phyloP scores from a whole-genome alignment of 1,140 invertebrate genomes.

The Musca vetustissima region DNA sequence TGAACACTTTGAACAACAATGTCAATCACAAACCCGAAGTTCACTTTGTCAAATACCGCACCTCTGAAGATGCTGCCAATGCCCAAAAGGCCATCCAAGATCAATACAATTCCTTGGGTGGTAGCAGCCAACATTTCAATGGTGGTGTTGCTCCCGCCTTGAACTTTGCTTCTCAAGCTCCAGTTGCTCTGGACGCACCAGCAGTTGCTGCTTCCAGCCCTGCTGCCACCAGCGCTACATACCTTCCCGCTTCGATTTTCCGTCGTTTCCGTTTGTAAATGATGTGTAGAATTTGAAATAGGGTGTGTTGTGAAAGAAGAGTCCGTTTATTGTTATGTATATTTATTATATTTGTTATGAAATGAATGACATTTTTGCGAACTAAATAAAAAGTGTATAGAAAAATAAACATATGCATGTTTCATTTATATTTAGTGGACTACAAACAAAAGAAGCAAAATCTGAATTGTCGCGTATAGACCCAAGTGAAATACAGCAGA shows the following conservation, averaged over 20 bases:
- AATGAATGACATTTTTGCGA: no score
- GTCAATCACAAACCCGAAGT: slow-evolving; percentile 48
- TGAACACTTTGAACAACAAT: slow-evolving; percentile 38
- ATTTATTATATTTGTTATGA: no score
- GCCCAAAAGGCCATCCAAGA: slow-evolving; percentile 44
- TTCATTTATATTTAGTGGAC: no score
- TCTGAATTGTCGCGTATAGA: no score
- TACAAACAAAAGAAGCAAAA: no score
- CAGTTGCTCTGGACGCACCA: slow-evolving; percentile 33
- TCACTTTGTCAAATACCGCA: slow-evolving; percentile 50
- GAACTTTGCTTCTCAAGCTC: slow-evolving; percentile 43
- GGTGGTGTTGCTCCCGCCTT: slow-evolving; percentile 44
- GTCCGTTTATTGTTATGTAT: no score
- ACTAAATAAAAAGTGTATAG: no score
- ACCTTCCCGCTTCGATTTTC: slow-evolving; percentile 47
- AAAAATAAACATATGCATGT: slow-evolving; percentile 1
- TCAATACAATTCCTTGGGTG: slow-evolving; percentile 45
- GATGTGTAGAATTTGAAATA: no score
- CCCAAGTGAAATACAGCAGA: no score
- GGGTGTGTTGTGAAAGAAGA: no score
- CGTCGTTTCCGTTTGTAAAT: slow-evolving; percentile 29
- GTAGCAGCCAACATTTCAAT: slow-evolving; percentile 34
- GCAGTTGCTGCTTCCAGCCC: slow-evolving; percentile 33
- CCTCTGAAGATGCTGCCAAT: slow-evolving; percentile 42
- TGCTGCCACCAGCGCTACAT: slow-evolving; percentile 42